phyloP scores from a whole-genome alignment of 1,140 invertebrate genomes.

The Stenopsyche tienmushanensis region DNA sequence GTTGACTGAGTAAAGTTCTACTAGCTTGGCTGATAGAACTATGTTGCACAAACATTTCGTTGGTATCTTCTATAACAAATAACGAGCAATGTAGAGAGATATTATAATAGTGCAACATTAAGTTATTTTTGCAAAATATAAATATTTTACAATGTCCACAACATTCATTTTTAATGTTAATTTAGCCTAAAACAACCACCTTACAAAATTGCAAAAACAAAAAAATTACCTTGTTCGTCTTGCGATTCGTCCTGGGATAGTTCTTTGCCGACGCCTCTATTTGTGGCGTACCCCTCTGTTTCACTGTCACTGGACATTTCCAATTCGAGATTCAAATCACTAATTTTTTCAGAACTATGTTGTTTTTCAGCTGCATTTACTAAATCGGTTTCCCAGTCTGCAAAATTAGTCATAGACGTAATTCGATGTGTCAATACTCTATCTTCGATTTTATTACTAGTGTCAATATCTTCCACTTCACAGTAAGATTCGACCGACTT shows the following conservation, averaged over 20 bases:
- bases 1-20: conserved; percentile 52
- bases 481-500: conserved; percentile 26
- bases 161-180: neutral
- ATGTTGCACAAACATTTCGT: conserved; percentile 48
- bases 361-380: conserved; percentile 55
- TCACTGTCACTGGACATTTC: conserved; percentile 57
- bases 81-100: neutral
- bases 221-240: conserved; percentile 19
- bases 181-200: neutral
- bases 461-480: conserved; percentile 9
- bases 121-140: neutral
- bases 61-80: conserved; percentile 48
- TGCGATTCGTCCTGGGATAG: conserved; percentile 12
- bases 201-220: neutral
- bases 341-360: conserved; percentile 49
- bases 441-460: neutral
- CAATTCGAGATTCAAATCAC: conserved; percentile 52
- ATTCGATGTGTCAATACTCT: conserved; percentile 13
- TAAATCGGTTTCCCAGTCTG: conserved; percentile 61
- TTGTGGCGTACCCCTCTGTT: conserved; percentile 46
- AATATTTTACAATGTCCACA: neutral
- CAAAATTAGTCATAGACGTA: conserved; percentile 51
- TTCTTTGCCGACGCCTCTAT: conserved; percentile 16
- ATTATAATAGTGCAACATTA: neutral
- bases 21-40: conserved; percentile 48